Evolutionary conservation across 2,113 vertebrate genomes (phyloP).

Genomic region (Campylomormyrus numenius): DNA sequence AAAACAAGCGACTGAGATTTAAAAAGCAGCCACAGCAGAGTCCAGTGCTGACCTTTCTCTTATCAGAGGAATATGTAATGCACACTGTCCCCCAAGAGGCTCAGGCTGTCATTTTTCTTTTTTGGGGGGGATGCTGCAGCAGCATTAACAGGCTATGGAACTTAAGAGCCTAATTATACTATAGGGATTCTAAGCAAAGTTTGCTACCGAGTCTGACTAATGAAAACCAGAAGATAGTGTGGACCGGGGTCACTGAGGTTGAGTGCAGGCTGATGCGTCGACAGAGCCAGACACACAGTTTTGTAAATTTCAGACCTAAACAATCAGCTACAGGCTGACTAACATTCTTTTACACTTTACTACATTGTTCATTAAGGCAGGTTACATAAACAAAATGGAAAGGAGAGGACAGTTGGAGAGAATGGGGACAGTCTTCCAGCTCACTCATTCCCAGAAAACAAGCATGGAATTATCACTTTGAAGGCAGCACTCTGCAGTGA

Average conservation of each 20-base stretch:
- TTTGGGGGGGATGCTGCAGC: neutral
- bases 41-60: constrained; percentile 17
- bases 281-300: neutral
- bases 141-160: neutral
- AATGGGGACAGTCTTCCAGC: neutral
- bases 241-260: too few species aligned
- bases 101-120: neutral
- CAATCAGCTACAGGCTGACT: neutral
- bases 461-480: neutral
- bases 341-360: neutral
- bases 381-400: neutral
- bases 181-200: neutral
- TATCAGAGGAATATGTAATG: constrained; percentile 5
- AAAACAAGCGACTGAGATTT: neutral
- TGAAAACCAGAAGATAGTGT: neutral
- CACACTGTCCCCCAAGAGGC: neutral
- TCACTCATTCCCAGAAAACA: neutral
- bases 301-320: neutral
- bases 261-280: neutral
- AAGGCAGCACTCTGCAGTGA: neutral
- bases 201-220: neutral
- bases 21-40: neutral
- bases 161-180: neutral
- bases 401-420: neutral
- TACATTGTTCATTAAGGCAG: neutral